These are phyloP conservation scores for Borostomias antarcticus DNA, from an alignment of 2,797 vertebrate genomes.

Conservation along the genomic window DNA sequence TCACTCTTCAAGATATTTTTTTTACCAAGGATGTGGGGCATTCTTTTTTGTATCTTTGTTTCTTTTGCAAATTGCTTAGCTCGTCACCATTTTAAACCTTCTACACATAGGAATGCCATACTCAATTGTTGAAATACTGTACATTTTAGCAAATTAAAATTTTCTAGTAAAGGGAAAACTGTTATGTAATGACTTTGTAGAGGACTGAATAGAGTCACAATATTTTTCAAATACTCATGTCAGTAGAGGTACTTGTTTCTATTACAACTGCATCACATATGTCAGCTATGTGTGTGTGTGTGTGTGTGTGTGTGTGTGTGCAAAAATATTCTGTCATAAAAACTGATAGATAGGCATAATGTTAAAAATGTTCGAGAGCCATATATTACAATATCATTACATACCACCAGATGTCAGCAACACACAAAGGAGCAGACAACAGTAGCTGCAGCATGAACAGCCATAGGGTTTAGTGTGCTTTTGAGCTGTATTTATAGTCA, in stretches of 20 bases:
- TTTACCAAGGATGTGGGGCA: background rate
- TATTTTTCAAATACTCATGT: constrained; percentile 1
- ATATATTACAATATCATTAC: no score
- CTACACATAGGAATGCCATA: background rate
- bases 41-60: background rate
- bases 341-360: no score
- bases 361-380: no score
- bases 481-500: background rate
- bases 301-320: no score
- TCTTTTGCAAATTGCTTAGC: background rate
- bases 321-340: no score
- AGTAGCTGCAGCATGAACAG: background rate
- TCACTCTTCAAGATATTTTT: background rate
- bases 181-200: constrained; percentile 1
- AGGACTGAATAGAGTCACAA: background rate
- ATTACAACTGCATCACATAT: no score
- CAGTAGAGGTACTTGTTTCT: no score
- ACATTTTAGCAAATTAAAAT: background rate
- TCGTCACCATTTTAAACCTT: background rate
- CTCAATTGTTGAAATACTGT: constrained; percentile 1
- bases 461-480: background rate
- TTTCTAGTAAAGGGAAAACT: background rate
- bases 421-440: background rate
- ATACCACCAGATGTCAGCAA: background rate
- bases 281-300: no score